Evolutionary conservation across 92 coral and sea anemone species (phyloP).

Genomic region (Zoanthus solanderi): DNA sequence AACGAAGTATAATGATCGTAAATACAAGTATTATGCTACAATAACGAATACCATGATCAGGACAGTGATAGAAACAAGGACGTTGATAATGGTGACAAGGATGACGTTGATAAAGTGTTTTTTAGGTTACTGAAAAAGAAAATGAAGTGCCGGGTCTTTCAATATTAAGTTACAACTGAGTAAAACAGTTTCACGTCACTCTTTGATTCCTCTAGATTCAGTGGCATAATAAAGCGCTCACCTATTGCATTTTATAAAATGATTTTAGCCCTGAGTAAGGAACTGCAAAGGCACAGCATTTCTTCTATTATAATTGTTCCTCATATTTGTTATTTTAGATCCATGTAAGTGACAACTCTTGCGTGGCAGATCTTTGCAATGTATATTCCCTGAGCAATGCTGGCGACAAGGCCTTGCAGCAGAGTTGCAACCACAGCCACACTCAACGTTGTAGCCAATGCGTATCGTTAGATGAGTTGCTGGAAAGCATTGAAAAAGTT

Average conservation of each 20-base stretch:
- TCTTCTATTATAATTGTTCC: neutral
- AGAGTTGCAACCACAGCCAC: slow-evolving; percentile 35
- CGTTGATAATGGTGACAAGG: neutral
- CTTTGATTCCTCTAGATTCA: neutral
- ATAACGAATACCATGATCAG: neutral
- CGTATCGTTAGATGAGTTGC: neutral
- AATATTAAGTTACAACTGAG: neutral
- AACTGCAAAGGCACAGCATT: slow-evolving; percentile 2
- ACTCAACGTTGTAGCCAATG: neutral
- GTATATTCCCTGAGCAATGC: slow-evolving; percentile 51
- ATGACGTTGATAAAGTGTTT: neutral
- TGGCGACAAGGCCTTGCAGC: slow-evolving; percentile 17
- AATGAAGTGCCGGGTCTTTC: neutral
- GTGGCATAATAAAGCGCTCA: neutral
- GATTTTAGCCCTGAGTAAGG: neutral
- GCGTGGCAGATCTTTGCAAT: slow-evolving; percentile 44
- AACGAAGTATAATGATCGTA: neutral
- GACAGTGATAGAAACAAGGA: neutral
- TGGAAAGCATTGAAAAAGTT: no score
- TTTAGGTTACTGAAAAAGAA: neutral
- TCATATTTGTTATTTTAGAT: slow-evolving; percentile 12
- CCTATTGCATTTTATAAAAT: neutral
- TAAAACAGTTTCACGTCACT: slow-evolving; percentile 12
- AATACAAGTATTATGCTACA: neutral
- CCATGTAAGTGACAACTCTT: slow-evolving; percentile 1